Evolutionary conservation across 2,797 vertebrate genomes (phyloP).

Genomic region (Kryptolebias ocellatus): DNA sequence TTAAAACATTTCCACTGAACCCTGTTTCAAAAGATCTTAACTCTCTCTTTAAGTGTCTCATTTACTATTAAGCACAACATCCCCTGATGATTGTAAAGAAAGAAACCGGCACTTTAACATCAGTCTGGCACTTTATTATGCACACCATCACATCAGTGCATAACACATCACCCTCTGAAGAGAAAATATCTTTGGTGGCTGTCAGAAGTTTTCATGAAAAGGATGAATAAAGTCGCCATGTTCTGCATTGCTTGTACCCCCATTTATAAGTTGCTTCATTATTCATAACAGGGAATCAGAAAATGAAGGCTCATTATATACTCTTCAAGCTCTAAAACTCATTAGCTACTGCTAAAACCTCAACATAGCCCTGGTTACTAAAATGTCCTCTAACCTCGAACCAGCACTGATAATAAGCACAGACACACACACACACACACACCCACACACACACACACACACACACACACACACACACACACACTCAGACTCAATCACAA

Average conservation of each 20-base stretch:
- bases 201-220: conserved; percentile 60
- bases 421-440: conserved; percentile 43
- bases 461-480: conserved; percentile 54
- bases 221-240: conserved; percentile 65
- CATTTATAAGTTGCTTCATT: conserved; percentile 73
- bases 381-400: conserved; percentile 76
- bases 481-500: conserved; percentile 5
- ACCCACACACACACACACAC: conserved; percentile 3
- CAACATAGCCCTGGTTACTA: conserved; percentile 56
- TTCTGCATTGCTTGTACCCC: conserved; percentile 59
- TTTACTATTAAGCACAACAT: conserved; percentile 30
- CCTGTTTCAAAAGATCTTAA: too few species aligned
- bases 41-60: conserved; percentile 6
- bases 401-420: conserved; percentile 67
- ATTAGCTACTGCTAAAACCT: conserved; percentile 71
- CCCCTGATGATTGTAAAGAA: conserved; percentile 25
- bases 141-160: conserved; percentile 30
- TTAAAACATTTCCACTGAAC: too few species aligned
- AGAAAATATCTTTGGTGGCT: conserved; percentile 55
- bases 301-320: conserved; percentile 80
- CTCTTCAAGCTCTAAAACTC: conserved; percentile 74
- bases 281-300: conserved; percentile 74
- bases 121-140: conserved; percentile 25
- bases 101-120: conserved; percentile 29
- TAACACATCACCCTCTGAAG: conserved; percentile 46